These are phyloP conservation scores for Ateles fusciceps DNA, from an alignment of 2,797 vertebrate species.

Conservation along the genomic window DNA sequence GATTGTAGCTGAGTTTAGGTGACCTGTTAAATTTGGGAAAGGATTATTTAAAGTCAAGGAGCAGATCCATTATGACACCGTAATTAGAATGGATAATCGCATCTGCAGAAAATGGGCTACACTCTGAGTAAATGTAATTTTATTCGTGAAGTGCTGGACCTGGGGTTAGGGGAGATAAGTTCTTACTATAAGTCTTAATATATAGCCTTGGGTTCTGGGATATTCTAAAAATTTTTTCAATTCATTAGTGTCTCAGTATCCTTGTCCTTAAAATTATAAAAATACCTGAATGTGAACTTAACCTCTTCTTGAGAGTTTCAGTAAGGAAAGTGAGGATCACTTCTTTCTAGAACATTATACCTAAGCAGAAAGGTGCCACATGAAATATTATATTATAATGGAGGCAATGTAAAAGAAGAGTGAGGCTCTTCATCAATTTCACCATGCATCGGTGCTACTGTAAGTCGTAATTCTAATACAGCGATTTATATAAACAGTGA, in stretches of 20 bases:
- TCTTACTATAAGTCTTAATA: background rate
- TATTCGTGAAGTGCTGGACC: constrained; percentile 6
- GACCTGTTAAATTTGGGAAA: constrained; percentile 38
- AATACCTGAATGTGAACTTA: constrained; percentile 8
- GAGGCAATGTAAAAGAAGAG: constrained; percentile 12
- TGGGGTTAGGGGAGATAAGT: background rate
- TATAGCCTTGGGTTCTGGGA: background rate
- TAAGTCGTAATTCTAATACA: constrained; percentile 28
- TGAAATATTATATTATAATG: constrained; percentile 36
- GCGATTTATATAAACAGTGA: constrained; percentile 41
- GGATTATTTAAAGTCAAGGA: constrained; percentile 53
- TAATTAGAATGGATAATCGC: constrained; percentile 43
- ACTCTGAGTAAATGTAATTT: background rate
- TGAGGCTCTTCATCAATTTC: background rate
- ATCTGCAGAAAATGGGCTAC: background rate
- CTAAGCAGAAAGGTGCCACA: background rate
- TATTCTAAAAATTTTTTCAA: background rate
- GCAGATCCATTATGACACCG: background rate
- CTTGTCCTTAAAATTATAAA: constrained; percentile 35
- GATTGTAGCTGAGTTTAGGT: background rate
- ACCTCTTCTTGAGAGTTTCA: constrained; percentile 5
- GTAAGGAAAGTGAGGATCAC: constrained; percentile 29
- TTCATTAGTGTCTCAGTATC: background rate
- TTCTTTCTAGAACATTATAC: constrained; percentile 47
- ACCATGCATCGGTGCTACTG: background rate